Conservation (phyloP, 2,797 vertebrate species). For the Periparus ater region DNA sequence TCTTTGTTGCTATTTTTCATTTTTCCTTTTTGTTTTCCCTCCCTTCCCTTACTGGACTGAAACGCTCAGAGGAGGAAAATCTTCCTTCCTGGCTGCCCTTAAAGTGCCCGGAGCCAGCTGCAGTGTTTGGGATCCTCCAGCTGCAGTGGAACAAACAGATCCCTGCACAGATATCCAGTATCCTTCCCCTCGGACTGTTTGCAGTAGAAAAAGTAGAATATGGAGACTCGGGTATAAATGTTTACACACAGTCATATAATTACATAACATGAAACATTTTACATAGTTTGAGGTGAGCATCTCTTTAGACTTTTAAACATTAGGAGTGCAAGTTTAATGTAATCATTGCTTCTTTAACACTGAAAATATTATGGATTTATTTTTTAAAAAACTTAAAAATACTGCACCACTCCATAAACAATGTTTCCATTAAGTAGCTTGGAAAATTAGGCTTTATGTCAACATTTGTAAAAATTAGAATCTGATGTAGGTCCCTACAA, state of each 20-base stretch:
- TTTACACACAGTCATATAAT: conserved; percentile 74
- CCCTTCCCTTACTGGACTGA: not conserved
- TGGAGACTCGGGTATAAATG: conserved; percentile 72
- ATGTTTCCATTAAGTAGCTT: conserved; percentile 76
- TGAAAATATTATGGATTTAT: conserved; percentile 77
- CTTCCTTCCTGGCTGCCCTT: conserved; percentile 48
- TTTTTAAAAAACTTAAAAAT: conserved; percentile 74
- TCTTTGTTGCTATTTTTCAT: not conserved
- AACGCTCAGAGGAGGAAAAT: conserved; percentile 51
- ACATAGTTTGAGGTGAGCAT: conserved; percentile 76
- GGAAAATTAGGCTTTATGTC: conserved; percentile 81
- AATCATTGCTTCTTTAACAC: conserved; percentile 77
- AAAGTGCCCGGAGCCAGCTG: conserved; percentile 58
- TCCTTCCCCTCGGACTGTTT: conserved; percentile 60
- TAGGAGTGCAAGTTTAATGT: conserved; percentile 77
- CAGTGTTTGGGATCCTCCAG: conserved; percentile 63
- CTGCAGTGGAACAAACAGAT: conserved; percentile 68
- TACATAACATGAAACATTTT: conserved; percentile 76
- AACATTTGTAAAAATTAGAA: conserved; percentile 80
- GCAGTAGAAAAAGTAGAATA: conserved; percentile 61
- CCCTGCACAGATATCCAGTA: not conserved
- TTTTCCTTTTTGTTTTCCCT: not conserved
- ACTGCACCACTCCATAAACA: conserved; percentile 78
- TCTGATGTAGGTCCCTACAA: conserved; percentile 74
- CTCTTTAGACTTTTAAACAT: conserved; percentile 72